Conservation (phyloP, 92 coral and sea anemone genomes). For the Parazoanthus swiftii region DNA sequence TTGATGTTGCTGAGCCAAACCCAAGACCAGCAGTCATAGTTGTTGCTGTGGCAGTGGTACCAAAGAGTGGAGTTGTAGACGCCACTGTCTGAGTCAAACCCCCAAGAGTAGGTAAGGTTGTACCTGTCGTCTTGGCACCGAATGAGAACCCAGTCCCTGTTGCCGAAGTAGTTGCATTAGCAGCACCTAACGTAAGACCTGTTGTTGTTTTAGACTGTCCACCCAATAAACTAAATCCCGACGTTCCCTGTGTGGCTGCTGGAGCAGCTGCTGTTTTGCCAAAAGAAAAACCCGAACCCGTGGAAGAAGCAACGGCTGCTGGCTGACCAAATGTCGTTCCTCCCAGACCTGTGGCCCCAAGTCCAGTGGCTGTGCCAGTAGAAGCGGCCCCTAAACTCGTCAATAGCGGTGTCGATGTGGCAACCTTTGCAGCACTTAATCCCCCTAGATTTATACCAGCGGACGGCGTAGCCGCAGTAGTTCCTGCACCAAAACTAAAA, state of each 20-base stretch:
- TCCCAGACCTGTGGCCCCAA: neutral
- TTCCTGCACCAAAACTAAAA: conserved; percentile 26
- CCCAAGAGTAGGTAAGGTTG: conserved; percentile 9
- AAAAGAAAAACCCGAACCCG: conserved; percentile 11
- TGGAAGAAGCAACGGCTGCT: neutral
- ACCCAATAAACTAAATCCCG: conserved; percentile 31
- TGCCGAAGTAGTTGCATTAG: neutral
- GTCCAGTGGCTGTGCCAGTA: neutral
- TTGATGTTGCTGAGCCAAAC: conserved; percentile 3
- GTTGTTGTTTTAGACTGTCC: conserved; percentile 27
- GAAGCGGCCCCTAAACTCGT: neutral
- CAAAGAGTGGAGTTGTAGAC: conserved; percentile 35
- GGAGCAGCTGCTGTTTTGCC: conserved; percentile 8
- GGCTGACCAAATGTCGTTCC: conserved; percentile 8
- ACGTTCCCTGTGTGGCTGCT: conserved; percentile 1
- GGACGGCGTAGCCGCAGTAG: conserved; percentile 6
- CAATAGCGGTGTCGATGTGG: conserved; percentile 23
- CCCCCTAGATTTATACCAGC: conserved; percentile 29
- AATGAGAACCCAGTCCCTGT: conserved; percentile 17
- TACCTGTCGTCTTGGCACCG: conserved; percentile 22
- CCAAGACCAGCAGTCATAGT: conserved; percentile 21
- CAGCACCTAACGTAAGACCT: conserved; percentile 21
- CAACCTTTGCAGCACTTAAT: conserved; percentile 10
- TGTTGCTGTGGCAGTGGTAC: neutral
- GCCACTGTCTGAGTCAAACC: conserved; percentile 12